Conservation (phyloP, 2,113 vertebrate species). For the Glareola pratincola region DNA sequence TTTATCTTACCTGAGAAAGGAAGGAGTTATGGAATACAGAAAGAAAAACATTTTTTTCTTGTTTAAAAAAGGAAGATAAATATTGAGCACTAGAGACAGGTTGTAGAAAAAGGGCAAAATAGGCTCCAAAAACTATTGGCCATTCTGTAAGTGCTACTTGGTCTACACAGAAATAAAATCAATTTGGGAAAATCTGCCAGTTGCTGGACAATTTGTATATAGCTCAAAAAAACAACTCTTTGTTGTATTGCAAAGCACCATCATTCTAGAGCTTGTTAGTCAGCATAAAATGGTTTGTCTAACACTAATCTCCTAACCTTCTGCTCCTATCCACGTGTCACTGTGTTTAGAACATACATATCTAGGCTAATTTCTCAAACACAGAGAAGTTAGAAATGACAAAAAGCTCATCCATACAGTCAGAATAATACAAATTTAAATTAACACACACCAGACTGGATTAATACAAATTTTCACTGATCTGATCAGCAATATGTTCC, state of each 20-base stretch:
- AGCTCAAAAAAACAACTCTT: background rate
- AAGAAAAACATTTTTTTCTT: background rate
- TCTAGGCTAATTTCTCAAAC: background rate
- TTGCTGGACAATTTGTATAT: background rate
- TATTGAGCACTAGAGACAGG: background rate
- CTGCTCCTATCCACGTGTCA: background rate
- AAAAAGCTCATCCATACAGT: background rate
- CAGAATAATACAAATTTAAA: background rate
- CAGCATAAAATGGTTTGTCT: background rate
- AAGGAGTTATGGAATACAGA: background rate
- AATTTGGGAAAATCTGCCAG: background rate
- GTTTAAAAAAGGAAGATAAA: background rate
- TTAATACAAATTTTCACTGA: background rate
- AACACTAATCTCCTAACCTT: background rate
- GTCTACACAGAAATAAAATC: background rate
- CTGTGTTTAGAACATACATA: background rate
- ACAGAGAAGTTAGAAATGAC: background rate
- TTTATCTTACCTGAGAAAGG: constrained; percentile 29
- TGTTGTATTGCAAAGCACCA: background rate
- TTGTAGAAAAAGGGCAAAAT: background rate
- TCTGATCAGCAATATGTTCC: background rate
- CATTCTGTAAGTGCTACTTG: background rate
- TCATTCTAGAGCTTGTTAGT: background rate
- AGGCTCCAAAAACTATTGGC: background rate
- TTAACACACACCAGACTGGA: background rate